Evolutionary conservation across 2,888 invertebrate species (phyloP), one percentile per base, ranked within the genome.

Genomic region (Acheta domesticus): DNA sequence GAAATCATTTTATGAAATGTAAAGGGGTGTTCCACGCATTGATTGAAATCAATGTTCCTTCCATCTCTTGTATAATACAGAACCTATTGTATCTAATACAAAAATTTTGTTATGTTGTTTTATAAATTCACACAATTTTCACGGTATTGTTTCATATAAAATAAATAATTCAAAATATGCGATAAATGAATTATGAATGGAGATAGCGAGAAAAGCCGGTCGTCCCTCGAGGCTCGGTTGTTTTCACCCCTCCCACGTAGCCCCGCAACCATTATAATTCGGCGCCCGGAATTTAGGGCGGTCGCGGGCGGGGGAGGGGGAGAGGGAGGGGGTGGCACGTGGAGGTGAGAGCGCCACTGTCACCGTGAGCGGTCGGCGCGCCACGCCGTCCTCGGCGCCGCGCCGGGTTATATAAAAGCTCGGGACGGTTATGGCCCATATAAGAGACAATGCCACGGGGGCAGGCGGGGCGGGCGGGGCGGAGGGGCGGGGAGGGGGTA

Each of bases 371-470:
- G n/a, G 62, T 23, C 14, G 62, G n/a, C 62, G 14, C 62, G 3
- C 62, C 62, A 19, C 1, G 62, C 16, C 36, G 36, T 62, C 62
- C 62, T 12, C 62, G 16, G n/a, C 62, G n/a, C 62, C 62, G 16
- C 62, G 14, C 62, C 62, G 16, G 62, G 62, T 62, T 62, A 62
- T 62, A 62, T 62, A n/a, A 62, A 62, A 12, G 62, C 62, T 62
- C 62, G 62, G 62, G 62, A 62, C 62, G 62, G 62, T 62, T 62
- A 62, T 62, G 62, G 62, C 16, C 62, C 62, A 62, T 62, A 62
- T 62, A 62, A 62, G n/a, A 62, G 62, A 62, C 62, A 62, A 62
- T 19, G 16, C 62, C 62, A 4, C 14, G 3, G 16, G 16, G 62
- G 62, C 16, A 62, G 62, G n/a, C n/a, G 62, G 62, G 14, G 16